Conservation (phyloP, 2,113 vertebrate species). For the Apteryx owenii region DNA sequence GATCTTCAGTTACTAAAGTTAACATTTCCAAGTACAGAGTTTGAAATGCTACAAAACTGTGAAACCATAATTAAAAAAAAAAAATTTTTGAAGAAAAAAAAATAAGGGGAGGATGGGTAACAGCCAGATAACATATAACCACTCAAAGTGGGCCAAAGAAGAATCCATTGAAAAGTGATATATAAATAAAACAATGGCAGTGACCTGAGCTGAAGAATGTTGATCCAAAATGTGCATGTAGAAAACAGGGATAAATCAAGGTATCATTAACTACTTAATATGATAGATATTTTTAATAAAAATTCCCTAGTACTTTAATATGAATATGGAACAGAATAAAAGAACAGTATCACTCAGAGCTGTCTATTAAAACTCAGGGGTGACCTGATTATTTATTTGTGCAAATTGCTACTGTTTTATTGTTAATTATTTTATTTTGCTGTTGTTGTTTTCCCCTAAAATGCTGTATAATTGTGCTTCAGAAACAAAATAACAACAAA, state of each 20-base stretch:
- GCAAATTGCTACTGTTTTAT: background rate
- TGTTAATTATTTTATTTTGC: background rate
- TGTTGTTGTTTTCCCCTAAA: background rate
- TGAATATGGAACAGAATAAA: background rate
- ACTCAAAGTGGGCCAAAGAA: background rate
- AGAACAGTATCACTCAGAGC: background rate
- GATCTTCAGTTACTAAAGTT: background rate
- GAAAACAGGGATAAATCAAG: background rate
- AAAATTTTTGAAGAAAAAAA: rapidly evolving
- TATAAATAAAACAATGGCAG: background rate
- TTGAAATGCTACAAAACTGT: background rate
- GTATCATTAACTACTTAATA: background rate
- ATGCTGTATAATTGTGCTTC: background rate
- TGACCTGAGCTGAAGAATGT: background rate
- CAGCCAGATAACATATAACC: background rate
- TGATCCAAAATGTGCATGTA: background rate
- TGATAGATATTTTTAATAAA: background rate
- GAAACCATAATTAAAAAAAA: background rate
- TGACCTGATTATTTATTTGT: background rate
- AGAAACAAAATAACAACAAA: background rate
- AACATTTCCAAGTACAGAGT: background rate
- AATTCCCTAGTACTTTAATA: background rate
- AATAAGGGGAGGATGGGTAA: rapidly evolving
- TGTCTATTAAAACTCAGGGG: background rate
- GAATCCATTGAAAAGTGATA: background rate